These are phyloP conservation scores for Astyanax mexicanus DNA, from an alignment of 2,797 vertebrate genomes.

Conservation along the genomic window DNA sequence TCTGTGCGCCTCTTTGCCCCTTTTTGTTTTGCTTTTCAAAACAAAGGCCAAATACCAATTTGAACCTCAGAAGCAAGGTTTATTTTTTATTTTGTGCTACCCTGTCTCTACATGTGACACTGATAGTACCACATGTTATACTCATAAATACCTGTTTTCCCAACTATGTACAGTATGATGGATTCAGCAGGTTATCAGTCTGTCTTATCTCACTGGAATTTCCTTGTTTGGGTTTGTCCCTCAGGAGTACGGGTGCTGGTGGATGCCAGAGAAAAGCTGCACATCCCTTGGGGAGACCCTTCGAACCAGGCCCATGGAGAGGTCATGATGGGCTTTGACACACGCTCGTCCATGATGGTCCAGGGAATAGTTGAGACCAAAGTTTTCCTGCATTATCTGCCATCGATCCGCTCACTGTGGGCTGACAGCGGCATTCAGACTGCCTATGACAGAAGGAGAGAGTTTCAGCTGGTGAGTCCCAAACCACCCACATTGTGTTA, in stretches of 20 bases:
- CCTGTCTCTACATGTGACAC: background rate
- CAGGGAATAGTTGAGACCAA: conserved; percentile 88
- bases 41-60: too few relatives aligned
- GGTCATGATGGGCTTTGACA: conserved; percentile 92
- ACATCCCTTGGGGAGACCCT: conserved; percentile 93
- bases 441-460: conserved; percentile 93
- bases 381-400: conserved; percentile 86
- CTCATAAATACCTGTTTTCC: background rate
- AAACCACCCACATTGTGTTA: background rate
- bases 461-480: conserved; percentile 94
- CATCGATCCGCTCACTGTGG: conserved; percentile 89
- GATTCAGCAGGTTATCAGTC: background rate
- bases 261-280: conserved; percentile 96
- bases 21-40: too few relatives aligned
- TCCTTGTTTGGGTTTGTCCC: conserved; percentile 7
- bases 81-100: background rate
- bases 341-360: conserved; percentile 82
- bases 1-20: too few relatives aligned
- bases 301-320: conserved; percentile 88
- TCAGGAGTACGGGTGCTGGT: conserved; percentile 93
- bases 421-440: conserved; percentile 91
- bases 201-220: background rate
- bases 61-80: too few relatives aligned
- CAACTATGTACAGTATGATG: background rate
- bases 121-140: background rate